Base-by-base conservation (phyloP, 2,113 vertebrate genomes). In the Chitala chitala region DNA sequence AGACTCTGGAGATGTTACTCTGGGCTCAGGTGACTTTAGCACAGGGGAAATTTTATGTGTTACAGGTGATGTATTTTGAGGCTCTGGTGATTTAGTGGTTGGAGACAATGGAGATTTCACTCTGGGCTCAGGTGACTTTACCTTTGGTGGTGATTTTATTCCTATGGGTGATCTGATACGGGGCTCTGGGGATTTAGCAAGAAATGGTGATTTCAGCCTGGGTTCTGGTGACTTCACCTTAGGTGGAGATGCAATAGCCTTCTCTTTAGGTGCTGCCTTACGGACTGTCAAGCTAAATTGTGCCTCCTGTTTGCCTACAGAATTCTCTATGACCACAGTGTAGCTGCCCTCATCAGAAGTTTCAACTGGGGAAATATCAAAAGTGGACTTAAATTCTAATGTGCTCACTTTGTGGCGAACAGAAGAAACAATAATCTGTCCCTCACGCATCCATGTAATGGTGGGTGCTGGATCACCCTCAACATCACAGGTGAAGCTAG, bases 291-390 rank as follows among this genome's bases (percentile, higher is more conserved):
- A 85, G 74, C 88, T 96, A 73, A 99, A 99, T 75, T 92, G 86
- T 0, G 94, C 93, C 85, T 96, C 97, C 81, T 98, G 93, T 78
- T 85, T 93, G 56, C 96, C 95, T 76, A 91, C 91, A 3, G 90
- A 78, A 24, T 99, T 99, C 85, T 97, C 92, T 1, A 95, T 94
- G 42, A 93, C 78, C 66, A 99, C 84, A 0, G 86, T 91, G 77
- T 99, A 99, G 82, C 71, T 93, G 79, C 97, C 97, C 83, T 94
- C 96, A 83, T 99, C 97, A 0, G 93, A 92, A 20, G 58, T 76
- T 74, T 96, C 93, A 55, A 95, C 97, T 0, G 85, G 85, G 55
- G 90, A 90, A 77, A 99, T 99, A 84, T 96, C 93, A 75, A 99
- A 94, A 40, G 87, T 91, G 2, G 96, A 98, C 51, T 88, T 94